Conservation (phyloP, 2,113 vertebrate species). For the Neolamprologus caudopunctatus region DNA sequence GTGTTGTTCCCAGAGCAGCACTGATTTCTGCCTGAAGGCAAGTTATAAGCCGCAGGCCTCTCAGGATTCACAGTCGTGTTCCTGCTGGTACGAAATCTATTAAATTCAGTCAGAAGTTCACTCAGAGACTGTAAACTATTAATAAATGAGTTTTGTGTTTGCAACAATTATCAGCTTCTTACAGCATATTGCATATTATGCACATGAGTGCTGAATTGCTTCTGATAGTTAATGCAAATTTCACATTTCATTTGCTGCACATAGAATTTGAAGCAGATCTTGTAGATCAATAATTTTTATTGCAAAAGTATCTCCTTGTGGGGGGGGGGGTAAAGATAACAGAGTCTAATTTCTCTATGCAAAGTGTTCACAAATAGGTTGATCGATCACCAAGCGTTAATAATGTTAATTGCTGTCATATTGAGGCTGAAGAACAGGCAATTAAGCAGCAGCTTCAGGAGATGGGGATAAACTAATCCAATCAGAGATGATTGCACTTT, state of each 20-base stretch:
- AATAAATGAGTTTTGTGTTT: neutral
- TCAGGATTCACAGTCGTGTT: neutral
- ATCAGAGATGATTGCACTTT: neutral
- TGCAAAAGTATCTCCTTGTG: neutral
- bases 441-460: neutral
- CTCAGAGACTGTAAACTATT: neutral
- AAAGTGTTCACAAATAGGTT: neutral
- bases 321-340: neutral
- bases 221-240: neutral
- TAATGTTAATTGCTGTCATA: neutral
- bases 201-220: neutral
- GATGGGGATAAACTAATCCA: neutral
- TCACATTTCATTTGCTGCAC: neutral
- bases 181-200: neutral
- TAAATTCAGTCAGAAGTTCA: neutral
- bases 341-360: neutral
- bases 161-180: neutral
- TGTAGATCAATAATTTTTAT: neutral
- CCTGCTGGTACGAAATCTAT: neutral
- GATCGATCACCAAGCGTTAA: neutral
- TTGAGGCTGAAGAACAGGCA: neutral
- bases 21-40: slow-evolving; percentile 42
- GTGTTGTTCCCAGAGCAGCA: slow-evolving; percentile 31
- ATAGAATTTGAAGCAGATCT: neutral
- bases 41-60: slow-evolving; percentile 6